phyloP scores from a whole-genome alignment of 2,113 vertebrate species.

The Chaetodon auriga region DNA sequence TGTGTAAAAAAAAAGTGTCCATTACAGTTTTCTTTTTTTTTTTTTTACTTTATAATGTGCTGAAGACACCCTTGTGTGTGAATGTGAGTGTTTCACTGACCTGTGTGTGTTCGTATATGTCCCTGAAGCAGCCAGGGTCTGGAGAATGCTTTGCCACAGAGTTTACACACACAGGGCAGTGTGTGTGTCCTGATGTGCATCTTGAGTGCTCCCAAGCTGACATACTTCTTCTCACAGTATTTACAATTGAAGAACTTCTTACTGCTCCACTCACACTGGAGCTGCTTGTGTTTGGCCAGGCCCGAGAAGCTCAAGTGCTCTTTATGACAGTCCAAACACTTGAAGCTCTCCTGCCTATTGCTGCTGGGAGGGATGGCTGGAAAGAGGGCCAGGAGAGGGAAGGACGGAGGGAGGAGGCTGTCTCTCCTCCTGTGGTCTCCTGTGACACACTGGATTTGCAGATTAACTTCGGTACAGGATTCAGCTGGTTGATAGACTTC shows the following conservation, averaged over 20 bases:
- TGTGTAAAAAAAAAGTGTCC: not conserved
- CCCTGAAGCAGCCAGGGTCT: conserved; percentile 64
- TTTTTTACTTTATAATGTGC: too few species aligned
- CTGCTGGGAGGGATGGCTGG: conserved; percentile 1
- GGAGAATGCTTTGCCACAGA: conserved; percentile 66
- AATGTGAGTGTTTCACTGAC: conserved; percentile 28
- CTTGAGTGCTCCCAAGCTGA: conserved; percentile 56
- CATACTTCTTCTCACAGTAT: conserved; percentile 59
- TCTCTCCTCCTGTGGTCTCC: conserved; percentile 20
- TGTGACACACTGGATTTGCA: conserved; percentile 2
- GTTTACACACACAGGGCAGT: conserved; percentile 59
- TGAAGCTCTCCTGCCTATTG: conserved; percentile 6
- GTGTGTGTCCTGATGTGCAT: conserved; percentile 68
- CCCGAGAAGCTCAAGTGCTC: conserved; percentile 34
- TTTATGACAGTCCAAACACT: conserved; percentile 41
- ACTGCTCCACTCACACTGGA: conserved; percentile 42
- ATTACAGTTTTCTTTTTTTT: too few species aligned
- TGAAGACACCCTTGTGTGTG: not conserved
- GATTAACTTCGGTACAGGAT: not conserved
- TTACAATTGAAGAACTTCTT: conserved; percentile 59
- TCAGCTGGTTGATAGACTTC: not conserved
- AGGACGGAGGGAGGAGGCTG: not conserved
- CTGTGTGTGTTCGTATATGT: conserved; percentile 60
- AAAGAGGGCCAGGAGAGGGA: conserved; percentile 36
- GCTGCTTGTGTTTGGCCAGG: conserved; percentile 29